phyloP scores from a whole-genome alignment of 1,140 invertebrate genomes.

The Chironomus tepperi region DNA sequence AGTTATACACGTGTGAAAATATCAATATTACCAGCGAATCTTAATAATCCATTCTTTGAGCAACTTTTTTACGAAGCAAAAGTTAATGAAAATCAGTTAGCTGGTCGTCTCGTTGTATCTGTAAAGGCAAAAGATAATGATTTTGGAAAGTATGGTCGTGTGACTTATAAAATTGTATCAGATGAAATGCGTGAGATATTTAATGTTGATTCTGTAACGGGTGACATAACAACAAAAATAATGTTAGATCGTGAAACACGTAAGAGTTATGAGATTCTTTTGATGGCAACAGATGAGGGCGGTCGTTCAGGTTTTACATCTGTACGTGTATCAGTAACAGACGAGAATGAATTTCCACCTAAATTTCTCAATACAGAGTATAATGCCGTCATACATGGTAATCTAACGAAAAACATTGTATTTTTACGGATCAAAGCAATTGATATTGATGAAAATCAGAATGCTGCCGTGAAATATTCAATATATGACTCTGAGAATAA shows the following conservation, averaged over 20 bases:
- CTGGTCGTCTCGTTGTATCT: conserved; percentile 62
- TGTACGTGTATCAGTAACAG: conserved; percentile 66
- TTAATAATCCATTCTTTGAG: conserved; percentile 66
- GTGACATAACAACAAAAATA: conserved; percentile 67
- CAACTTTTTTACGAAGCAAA: conserved; percentile 63
- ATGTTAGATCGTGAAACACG: conserved; percentile 70
- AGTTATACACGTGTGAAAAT: conserved; percentile 73
- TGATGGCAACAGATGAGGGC: conserved; percentile 80
- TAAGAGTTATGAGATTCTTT: conserved; percentile 65
- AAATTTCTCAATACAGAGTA: conserved; percentile 71
- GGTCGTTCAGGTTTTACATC: conserved; percentile 69
- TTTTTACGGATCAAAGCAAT: conserved; percentile 47
- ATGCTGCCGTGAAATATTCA: conserved; percentile 60
- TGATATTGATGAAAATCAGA: conserved; percentile 61
- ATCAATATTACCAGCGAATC: conserved; percentile 69
- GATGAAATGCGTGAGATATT: conserved; percentile 68
- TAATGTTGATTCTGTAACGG: conserved; percentile 63
- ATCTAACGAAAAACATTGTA: conserved; percentile 40
- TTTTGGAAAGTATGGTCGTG: conserved; percentile 65
- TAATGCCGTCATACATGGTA: conserved; percentile 59
- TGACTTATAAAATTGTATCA: conserved; percentile 75
- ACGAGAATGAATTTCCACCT: conserved; percentile 84
- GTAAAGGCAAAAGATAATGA: conserved; percentile 70
- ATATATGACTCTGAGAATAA: conserved; percentile 56
- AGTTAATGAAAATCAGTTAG: conserved; percentile 69